Evolutionary conservation across 2,113 vertebrate species (phyloP).

Genomic region (Castor canadensis): DNA sequence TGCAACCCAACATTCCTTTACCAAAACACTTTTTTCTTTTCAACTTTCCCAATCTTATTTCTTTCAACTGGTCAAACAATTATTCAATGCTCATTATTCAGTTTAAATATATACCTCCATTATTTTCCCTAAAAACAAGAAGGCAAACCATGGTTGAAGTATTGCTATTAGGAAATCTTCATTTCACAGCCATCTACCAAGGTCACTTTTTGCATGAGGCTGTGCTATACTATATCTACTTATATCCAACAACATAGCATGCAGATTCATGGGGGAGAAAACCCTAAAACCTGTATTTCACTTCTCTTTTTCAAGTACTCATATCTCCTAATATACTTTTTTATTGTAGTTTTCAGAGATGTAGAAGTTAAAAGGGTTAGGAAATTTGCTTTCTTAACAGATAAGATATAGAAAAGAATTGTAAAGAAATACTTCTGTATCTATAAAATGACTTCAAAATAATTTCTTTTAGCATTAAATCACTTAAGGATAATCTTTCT

Average conservation of each 20-base stretch:
- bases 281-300: neutral
- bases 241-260: neutral
- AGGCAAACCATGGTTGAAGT: neutral
- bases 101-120: neutral
- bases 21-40: neutral
- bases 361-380: neutral
- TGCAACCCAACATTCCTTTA: neutral
- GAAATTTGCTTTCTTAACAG: neutral
- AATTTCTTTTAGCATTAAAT: constrained; percentile 30
- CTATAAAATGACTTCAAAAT: neutral
- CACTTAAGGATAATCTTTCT: neutral
- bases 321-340: neutral
- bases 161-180: neutral
- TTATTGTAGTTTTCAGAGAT: neutral
- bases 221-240: neutral
- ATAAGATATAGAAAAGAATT: neutral
- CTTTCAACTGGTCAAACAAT: neutral
- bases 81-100: neutral
- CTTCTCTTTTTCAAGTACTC: neutral
- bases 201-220: neutral
- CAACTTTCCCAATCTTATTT: neutral
- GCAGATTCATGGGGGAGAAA: neutral
- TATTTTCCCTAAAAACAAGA: neutral
- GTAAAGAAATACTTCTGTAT: neutral
- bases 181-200: neutral